phyloP scores from a whole-genome alignment of 2,113 vertebrate genomes.

The Hippocampus guttulatus region DNA sequence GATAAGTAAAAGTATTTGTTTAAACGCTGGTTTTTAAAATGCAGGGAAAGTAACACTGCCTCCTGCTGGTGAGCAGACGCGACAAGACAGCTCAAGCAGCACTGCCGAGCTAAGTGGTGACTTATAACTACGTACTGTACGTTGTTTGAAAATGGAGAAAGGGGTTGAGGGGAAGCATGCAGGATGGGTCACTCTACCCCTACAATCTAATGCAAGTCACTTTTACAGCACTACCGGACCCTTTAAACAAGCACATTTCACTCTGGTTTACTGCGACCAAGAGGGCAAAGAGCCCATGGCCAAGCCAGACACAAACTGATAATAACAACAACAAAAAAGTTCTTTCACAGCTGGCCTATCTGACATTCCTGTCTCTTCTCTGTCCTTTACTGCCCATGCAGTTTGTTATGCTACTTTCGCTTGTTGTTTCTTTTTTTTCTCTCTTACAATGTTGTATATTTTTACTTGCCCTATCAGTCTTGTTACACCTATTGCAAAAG shows the following conservation, averaged over 20 bases:
- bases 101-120: constrained; percentile 28
- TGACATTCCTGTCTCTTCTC: constrained; percentile 12
- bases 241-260: constrained; percentile 54
- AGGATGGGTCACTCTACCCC: constrained; percentile 16
- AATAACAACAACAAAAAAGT: constrained; percentile 27
- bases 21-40: constrained; percentile 38
- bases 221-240: constrained; percentile 52
- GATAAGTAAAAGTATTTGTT: constrained; percentile 39
- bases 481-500: constrained; percentile 1
- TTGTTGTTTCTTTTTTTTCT: not conserved
- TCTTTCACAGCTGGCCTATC: constrained; percentile 17
- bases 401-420: not conserved
- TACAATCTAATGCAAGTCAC: constrained; percentile 16
- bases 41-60: constrained; percentile 53
- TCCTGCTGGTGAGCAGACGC: constrained; percentile 58
- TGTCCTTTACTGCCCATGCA: constrained; percentile 9
- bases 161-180: constrained; percentile 22
- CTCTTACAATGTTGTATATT: not conserved
- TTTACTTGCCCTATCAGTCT: not conserved
- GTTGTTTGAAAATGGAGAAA: constrained; percentile 36
- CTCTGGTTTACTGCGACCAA: constrained; percentile 70
- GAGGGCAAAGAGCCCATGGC: constrained; percentile 64
- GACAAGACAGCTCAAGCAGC: not conserved
- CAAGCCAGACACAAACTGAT: constrained; percentile 47
- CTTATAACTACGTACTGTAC: constrained; percentile 10